Percentiles rank a stretch among this genome's conserved stretches.
Evolutionary conservation across 2,888 invertebrate species (phyloP).

Genomic region (Meiosimyza decipiens): DNA sequence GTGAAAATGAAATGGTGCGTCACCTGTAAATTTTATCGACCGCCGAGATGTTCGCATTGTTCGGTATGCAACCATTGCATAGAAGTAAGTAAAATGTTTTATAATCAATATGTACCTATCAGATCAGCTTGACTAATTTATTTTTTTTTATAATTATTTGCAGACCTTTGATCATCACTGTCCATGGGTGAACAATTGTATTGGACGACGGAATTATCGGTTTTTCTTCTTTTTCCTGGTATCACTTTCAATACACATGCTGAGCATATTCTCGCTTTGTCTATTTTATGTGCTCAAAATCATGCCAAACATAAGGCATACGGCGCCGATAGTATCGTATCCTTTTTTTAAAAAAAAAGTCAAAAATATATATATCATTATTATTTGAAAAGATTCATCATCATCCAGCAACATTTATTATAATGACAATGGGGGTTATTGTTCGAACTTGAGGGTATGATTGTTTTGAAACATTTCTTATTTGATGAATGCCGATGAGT

Average conservation of each 20-base stretch:
- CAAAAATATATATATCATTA: background rate
- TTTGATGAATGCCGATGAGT: too few relatives aligned
- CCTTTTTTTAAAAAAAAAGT: conserved; percentile 73
- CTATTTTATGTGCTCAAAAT: conserved; percentile 90
- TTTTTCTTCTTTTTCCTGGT: conserved; percentile 99
- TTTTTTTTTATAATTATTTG: conserved; percentile 59
- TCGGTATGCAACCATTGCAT: conserved; percentile 99
- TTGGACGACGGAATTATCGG: conserved; percentile 96
- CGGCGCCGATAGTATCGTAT: conserved; percentile 87
- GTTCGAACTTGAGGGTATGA: too few relatives aligned
- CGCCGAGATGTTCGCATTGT: conserved; percentile 98
- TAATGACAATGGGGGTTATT: background rate
- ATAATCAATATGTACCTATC: background rate
- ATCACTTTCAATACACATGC: conserved; percentile 96
- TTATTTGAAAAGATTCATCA: background rate
- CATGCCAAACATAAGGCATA: conserved; percentile 82
- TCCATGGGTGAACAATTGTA: conserved; percentile 97
- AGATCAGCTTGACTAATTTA: background rate
- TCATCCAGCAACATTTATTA: background rate
- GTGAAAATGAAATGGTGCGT: conserved; percentile 99
- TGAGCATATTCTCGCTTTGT: conserved; percentile 95
- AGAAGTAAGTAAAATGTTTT: conserved; percentile 74
- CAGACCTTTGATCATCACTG: conserved; percentile 99
- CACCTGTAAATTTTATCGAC: conserved; percentile 99
- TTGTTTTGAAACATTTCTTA: too few relatives aligned